Evolutionary conservation across 1,140 invertebrate genomes (phyloP), one percentile per base, ranked within the genome.

Genomic region (Cecropterus lyciades): DNA sequence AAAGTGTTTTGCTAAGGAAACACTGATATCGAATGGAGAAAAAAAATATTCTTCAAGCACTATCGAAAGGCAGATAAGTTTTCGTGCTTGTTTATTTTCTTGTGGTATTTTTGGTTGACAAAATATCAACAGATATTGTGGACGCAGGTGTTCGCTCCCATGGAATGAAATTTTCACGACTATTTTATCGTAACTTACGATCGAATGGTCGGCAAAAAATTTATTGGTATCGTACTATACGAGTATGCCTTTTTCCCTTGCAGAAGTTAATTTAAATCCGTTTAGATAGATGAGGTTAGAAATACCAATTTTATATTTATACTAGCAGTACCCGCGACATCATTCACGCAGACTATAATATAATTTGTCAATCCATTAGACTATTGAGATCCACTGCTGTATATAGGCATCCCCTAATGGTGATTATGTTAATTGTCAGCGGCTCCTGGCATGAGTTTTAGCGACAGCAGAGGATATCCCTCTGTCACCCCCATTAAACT

Each of bases 61-160:
- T 7, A 40, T 5, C 11, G 30, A 20, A 4, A 0, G 4, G 15
- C 33, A 9, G 33, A 37, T 37, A n/a, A 15, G 30, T 51, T 37
- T 40, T n/a, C 11, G 15, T 40, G 9, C 33, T 53, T 33, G 27
- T 52, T 51, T 49, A 49, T 13, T 49, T 57, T 20, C n/a, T 27
- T 57, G 16, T 27, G 20, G 8, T 24, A 14, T 30, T 17, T 45
- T 15, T 27, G n/a, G 40, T 7, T 24, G 13, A 57, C 9, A 10
- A 45, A 57, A 57, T 45, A 43, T 42, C n/a, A 2, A 24, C 40
- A 10, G 13, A 45, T n/a, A 57, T 37, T 37, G 20, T 57, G 20
- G 20, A 27, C 20, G 20, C 7, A 57, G 15, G 42, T 40, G 33
- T 11, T 40, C 10, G 15, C 15, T 55, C 37, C 9, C 33, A 42